phyloP scores from a whole-genome alignment of 2,888 invertebrate genomes.

The Pteria penguin region DNA sequence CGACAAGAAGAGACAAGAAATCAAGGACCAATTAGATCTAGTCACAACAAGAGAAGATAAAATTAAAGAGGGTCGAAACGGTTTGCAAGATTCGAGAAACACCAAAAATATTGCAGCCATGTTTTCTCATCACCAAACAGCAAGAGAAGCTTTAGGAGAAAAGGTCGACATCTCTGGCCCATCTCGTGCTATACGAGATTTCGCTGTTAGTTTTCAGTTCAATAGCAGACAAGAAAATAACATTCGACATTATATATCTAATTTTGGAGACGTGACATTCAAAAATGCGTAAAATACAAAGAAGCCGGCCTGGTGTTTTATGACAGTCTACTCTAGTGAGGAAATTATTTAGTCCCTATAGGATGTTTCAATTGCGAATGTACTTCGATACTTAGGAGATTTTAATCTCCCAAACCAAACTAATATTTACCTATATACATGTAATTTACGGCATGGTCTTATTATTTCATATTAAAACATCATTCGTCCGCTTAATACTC shows the following conservation, averaged over 20 bases:
- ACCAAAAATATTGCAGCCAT: conserved; percentile 69
- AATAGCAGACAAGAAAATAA: conserved; percentile 66
- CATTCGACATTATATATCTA: conserved; percentile 63
- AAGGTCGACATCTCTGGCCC: conserved; percentile 63
- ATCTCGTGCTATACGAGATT: conserved; percentile 65
- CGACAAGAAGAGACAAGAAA: conserved; percentile 64
- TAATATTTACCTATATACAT: too few relatives aligned
- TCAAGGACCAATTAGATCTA: conserved; percentile 65
- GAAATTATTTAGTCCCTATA: too few relatives aligned
- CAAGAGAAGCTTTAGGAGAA: conserved; percentile 62
- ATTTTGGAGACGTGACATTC: conserved; percentile 69
- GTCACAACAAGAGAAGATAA: conserved; percentile 60
- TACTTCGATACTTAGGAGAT: too few relatives aligned
- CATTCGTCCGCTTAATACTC: too few relatives aligned
- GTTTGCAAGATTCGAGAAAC: conserved; percentile 64
- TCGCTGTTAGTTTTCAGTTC: conserved; percentile 72
- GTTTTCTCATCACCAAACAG: conserved; percentile 70
- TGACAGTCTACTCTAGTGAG: too few relatives aligned
- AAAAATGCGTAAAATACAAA: conserved; percentile 53
- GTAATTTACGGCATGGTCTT: too few relatives aligned
- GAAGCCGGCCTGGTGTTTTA: too few relatives aligned
- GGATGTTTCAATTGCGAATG: too few relatives aligned
- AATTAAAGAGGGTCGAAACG: conserved; percentile 60
- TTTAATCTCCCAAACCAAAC: too few relatives aligned
- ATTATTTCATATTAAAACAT: too few relatives aligned